Conservation (phyloP, 2,797 vertebrate genomes). For the Anabacerthia variegaticeps region DNA sequence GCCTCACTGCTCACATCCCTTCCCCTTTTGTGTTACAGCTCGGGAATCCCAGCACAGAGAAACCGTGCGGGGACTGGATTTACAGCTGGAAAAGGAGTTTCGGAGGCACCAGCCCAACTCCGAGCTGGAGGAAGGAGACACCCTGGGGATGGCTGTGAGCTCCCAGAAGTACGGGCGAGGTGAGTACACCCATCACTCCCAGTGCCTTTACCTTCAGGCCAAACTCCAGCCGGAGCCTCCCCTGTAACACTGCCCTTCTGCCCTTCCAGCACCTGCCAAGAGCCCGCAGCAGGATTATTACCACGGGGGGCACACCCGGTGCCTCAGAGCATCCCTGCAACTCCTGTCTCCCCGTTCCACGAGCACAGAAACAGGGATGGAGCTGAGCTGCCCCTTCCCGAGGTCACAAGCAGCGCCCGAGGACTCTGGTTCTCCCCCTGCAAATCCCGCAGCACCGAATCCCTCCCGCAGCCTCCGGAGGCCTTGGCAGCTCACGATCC, state of each 20-base stretch:
- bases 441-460: slow-evolving; percentile 58
- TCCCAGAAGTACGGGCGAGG: slow-evolving; percentile 76
- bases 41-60: slow-evolving; percentile 80
- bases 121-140: slow-evolving; percentile 85
- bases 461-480: slow-evolving; percentile 77
- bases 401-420: slow-evolving; percentile 46
- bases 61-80: slow-evolving; percentile 73
- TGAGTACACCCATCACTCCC: background rate
- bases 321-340: slow-evolving; percentile 81
- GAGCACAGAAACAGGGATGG: slow-evolving; percentile 75
- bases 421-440: slow-evolving; percentile 46
- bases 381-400: slow-evolving; percentile 82
- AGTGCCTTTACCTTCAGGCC: background rate
- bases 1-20: background rate
- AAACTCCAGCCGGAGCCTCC: background rate
- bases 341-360: slow-evolving; percentile 81
- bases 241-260: background rate
- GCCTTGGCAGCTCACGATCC: slow-evolving; percentile 77
- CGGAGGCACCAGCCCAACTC: slow-evolving; percentile 75
- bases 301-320: slow-evolving; percentile 81
- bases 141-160: slow-evolving; percentile 84
- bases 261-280: slow-evolving; percentile 27
- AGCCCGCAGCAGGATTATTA: slow-evolving; percentile 61
- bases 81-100: slow-evolving; percentile 78
- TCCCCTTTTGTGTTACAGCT: slow-evolving; percentile 73